These are phyloP conservation scores for Eupithecia subfuscata DNA, from an alignment of 2,888 invertebrate species.

Conservation along the genomic window DNA sequence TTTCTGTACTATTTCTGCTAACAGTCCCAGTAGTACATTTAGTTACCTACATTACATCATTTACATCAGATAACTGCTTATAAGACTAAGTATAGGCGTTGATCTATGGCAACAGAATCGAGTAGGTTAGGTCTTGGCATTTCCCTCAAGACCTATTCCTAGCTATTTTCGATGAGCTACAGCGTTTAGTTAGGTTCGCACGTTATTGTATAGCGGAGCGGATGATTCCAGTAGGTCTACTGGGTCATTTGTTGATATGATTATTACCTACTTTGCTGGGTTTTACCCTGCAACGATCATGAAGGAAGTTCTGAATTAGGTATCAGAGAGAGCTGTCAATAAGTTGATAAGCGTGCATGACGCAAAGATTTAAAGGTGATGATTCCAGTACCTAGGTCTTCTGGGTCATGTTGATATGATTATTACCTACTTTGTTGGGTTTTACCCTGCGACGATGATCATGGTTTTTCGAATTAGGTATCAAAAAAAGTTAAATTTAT, in stretches of 20 bases:
- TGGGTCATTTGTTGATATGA: not conserved
- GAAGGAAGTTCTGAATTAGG: not conserved
- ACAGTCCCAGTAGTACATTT: not conserved
- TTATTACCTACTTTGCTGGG: not conserved
- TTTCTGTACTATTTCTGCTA: not conserved
- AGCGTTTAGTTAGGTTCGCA: not conserved
- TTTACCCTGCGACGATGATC: not conserved
- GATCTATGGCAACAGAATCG: not conserved
- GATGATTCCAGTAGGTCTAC: constrained; percentile 11
- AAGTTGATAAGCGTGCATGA: not conserved
- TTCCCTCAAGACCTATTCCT: not conserved
- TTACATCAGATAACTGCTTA: not conserved
- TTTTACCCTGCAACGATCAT: not conserved
- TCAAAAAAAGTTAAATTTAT: not conserved
- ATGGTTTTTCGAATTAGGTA: not conserved
- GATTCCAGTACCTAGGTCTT: not conserved
- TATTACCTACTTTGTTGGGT: not conserved
- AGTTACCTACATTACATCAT: not conserved
- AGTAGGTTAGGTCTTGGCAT: not conserved
- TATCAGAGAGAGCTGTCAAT: not conserved
- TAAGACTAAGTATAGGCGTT: constrained; percentile 7
- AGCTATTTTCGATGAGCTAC: constrained; percentile 6
- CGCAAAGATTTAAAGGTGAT: not conserved
- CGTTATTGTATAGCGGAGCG: constrained; percentile 12
- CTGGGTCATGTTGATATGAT: not conserved